Percentiles rank a stretch among this genome's conserved stretches.
Conservation (phyloP, 2,888 invertebrate genomes). For the Chironomus riparius region DNA sequence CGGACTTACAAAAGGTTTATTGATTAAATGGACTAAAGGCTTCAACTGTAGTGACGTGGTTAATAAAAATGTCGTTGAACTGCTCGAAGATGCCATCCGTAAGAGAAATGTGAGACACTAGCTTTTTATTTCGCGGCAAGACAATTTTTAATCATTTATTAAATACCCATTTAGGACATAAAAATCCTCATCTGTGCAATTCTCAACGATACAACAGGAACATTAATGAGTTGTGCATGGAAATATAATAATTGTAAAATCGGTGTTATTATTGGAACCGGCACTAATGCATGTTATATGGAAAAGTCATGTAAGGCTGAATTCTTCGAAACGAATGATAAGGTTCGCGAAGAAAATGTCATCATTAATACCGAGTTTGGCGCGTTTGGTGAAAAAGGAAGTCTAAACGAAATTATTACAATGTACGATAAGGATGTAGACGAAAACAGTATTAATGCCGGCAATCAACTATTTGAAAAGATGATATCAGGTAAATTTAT, state of each 20-base stretch:
- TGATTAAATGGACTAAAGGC: conserved; percentile 93
- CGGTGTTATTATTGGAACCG: conserved; percentile 76
- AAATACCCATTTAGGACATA: conserved; percentile 51
- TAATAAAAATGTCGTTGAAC: conserved; percentile 79
- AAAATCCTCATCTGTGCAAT: conserved; percentile 82
- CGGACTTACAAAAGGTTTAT: conserved; percentile 74
- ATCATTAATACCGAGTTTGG: conserved; percentile 91
- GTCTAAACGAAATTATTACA: conserved; percentile 69
- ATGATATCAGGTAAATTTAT: not conserved
- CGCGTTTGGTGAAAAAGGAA: conserved; percentile 81
- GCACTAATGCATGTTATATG: conserved; percentile 83
- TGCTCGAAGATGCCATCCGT: conserved; percentile 81
- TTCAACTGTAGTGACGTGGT: conserved; percentile 86
- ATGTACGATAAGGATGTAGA: conserved; percentile 72
- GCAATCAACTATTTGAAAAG: conserved; percentile 56
- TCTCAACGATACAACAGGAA: conserved; percentile 88
- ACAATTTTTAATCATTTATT: no score
- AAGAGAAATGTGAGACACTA: conserved; percentile 62
- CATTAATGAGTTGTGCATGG: conserved; percentile 91
- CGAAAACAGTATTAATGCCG: conserved; percentile 63
- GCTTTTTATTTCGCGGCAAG: no score
- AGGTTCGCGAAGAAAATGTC: conserved; percentile 52
- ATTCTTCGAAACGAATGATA: conserved; percentile 58
- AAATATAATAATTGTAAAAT: conserved; percentile 78
- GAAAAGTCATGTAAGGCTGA: conserved; percentile 71